Conservation (phyloP, 1,140 invertebrate species). For the Cyrtorhinus lividipennis region DNA sequence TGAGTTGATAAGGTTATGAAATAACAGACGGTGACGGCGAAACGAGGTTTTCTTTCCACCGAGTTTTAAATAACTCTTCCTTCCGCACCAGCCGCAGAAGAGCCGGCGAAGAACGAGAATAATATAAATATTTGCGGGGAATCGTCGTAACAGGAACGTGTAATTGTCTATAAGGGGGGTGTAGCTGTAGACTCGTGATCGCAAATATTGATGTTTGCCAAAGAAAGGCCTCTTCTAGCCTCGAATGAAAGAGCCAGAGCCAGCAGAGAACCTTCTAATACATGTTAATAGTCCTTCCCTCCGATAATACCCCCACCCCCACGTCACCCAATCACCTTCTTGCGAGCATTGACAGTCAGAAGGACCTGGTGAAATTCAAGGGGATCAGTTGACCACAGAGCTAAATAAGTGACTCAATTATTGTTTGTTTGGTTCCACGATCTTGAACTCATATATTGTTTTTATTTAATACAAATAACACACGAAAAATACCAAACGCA, state of each 20-base stretch:
- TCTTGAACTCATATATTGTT: too few species aligned
- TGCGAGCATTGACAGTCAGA: too few species aligned
- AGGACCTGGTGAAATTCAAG: too few species aligned
- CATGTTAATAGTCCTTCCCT: not conserved
- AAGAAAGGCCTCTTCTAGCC: conserved; percentile 3
- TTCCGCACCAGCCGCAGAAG: not conserved
- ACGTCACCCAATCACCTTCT: too few species aligned
- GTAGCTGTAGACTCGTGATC: not conserved
- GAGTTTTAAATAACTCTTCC: conserved; percentile 1
- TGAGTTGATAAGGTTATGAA: conserved; percentile 4
- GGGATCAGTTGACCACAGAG: too few species aligned
- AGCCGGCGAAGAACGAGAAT: not conserved
- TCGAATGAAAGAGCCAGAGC: conserved; percentile 1
- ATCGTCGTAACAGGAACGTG: conserved; percentile 5
- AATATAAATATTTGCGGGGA: conserved; percentile 4
- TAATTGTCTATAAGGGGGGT: not conserved
- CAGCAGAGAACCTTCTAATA: not conserved
- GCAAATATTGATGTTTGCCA: conserved; percentile 5
- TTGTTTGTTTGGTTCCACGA: too few species aligned
- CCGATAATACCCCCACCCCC: too few species aligned
- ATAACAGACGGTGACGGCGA: not conserved
- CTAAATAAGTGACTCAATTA: too few species aligned
- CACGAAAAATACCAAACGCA: too few species aligned
- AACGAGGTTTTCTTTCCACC: not conserved
- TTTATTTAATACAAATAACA: too few species aligned